Evolutionary conservation across 1,140 invertebrate species (phyloP).

Genomic region (Brachionus rotundiformis): DNA sequence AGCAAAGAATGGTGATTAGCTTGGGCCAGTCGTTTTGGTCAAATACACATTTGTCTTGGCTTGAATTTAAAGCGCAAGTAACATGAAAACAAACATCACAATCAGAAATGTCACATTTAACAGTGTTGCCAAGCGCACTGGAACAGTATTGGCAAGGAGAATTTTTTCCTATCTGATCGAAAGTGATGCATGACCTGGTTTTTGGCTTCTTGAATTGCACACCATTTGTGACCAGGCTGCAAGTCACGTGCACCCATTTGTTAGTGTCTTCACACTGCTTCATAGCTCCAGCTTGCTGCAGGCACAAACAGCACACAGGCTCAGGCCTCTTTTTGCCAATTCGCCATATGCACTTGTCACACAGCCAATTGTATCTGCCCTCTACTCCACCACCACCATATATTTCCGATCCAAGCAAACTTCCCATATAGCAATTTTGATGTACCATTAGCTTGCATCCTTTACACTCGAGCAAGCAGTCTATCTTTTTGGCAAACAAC

Average conservation of each 20-base stretch:
- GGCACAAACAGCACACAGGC: conserved; percentile 66
- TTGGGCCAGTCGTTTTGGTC: conserved; percentile 64
- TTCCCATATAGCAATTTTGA: conserved; percentile 56
- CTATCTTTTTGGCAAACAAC: conserved; percentile 58
- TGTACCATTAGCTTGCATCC: conserved; percentile 65
- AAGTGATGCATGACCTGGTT: not conserved
- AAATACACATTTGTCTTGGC: conserved; percentile 60
- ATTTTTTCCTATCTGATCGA: not conserved
- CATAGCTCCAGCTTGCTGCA: conserved; percentile 69
- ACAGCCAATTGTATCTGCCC: conserved; percentile 64
- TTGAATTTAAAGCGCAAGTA: conserved; percentile 65
- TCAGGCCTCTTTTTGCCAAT: not conserved
- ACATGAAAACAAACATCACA: conserved; percentile 65
- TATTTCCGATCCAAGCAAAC: not conserved
- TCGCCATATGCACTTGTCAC: conserved; percentile 65
- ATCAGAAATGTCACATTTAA: conserved; percentile 64
- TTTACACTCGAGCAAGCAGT: conserved; percentile 60
- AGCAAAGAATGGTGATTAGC: conserved; percentile 67
- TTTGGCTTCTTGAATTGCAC: conserved; percentile 56
- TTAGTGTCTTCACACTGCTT: conserved; percentile 68
- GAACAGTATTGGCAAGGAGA: conserved; percentile 56
- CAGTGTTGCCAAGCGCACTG: conserved; percentile 58
- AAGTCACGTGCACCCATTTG: conserved; percentile 66
- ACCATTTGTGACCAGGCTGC: conserved; percentile 66
- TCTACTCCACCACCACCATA: conserved; percentile 2